phyloP scores from a whole-genome alignment of 2,888 invertebrate species.

The Anagyrus pseudococci region DNA sequence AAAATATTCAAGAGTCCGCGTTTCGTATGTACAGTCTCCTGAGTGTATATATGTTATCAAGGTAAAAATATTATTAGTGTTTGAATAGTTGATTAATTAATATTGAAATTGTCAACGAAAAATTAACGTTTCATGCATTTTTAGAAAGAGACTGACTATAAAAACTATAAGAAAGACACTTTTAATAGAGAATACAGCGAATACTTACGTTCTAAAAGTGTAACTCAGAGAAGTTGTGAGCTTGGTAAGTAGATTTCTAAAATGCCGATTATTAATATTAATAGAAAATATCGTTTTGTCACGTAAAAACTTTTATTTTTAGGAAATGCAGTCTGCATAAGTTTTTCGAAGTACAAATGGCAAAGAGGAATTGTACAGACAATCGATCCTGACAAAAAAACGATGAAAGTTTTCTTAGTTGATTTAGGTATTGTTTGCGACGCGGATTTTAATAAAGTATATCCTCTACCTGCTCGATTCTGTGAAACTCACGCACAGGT shows the following conservation, averaged over 20 bases:
- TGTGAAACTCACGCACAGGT: slow-evolving; percentile 66
- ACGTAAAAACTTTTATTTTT: slow-evolving; percentile 32
- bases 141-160: background rate
- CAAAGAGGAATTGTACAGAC: slow-evolving; percentile 67
- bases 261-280: background rate
- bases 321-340: slow-evolving; percentile 67
- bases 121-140: too few relatives aligned
- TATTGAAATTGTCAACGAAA: background rate
- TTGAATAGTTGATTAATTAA: background rate
- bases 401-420: slow-evolving; percentile 68
- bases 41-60: slow-evolving; percentile 73
- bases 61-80: slow-evolving; percentile 57
- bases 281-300: background rate
- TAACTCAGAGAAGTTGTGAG: background rate
- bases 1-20: slow-evolving; percentile 63
- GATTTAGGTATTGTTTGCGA: slow-evolving; percentile 69
- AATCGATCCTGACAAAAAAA: slow-evolving; percentile 58
- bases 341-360: slow-evolving; percentile 50
- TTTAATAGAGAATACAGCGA: background rate
- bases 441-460: slow-evolving; percentile 64
- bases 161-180: background rate
- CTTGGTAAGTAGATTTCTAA: background rate
- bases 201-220: background rate
- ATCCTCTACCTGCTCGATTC: slow-evolving; percentile 60
- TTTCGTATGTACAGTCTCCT: slow-evolving; percentile 71